phyloP scores from a whole-genome alignment of 2,113 vertebrate species.

The Fulica atra region DNA sequence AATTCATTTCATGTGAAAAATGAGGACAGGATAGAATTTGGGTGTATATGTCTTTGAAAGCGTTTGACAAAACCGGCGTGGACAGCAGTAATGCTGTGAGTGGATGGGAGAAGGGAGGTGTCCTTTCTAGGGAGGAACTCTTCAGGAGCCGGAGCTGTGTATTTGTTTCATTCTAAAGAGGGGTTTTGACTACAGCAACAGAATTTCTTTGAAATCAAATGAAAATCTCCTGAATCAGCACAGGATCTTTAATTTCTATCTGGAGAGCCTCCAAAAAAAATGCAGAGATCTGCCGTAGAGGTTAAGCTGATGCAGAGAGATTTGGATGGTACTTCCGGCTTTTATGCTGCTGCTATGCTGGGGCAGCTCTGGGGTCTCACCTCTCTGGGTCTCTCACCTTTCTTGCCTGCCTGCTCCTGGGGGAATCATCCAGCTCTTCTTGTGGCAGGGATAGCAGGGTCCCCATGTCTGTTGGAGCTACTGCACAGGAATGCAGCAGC shows the following conservation, averaged over 20 bases:
- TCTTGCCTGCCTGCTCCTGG: not conserved
- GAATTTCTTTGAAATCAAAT: not conserved
- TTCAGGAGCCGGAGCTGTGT: not conserved
- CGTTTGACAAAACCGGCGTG: not conserved
- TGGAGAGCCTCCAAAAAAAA: not conserved
- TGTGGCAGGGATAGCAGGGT: fast-evolving
- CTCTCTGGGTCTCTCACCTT: not conserved
- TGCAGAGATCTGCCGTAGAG: not conserved
- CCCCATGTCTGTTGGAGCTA: not conserved
- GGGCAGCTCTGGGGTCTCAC: fast-evolving
- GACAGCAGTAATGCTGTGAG: not conserved
- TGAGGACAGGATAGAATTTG: conserved; percentile 30
- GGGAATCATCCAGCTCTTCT: not conserved
- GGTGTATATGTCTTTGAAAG: not conserved
- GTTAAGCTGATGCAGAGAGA: not conserved
- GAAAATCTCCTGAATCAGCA: not conserved
- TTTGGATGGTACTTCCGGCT: not conserved
- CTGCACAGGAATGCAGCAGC: not conserved
- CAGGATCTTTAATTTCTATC: not conserved
- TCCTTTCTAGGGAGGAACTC: not conserved
- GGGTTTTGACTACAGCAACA: not conserved
- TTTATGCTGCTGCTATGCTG: not conserved
- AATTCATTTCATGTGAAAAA: conserved; percentile 57
- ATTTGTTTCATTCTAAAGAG: not conserved
- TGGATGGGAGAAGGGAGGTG: not conserved